phyloP scores from a whole-genome alignment of 2,113 vertebrate genomes.

The Blennius ocellaris region DNA sequence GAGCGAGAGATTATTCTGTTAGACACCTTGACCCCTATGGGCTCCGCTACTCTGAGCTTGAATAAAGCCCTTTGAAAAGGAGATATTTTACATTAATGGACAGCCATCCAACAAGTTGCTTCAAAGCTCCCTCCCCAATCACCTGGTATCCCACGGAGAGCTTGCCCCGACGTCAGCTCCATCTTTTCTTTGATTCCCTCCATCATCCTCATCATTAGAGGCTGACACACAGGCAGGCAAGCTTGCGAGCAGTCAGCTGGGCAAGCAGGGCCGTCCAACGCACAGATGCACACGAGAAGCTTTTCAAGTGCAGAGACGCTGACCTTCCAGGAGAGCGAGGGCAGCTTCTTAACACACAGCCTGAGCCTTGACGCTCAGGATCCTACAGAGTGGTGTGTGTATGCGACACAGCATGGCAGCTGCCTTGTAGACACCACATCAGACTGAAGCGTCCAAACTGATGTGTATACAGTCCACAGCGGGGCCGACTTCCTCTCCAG shows the following conservation, averaged over 20 bases:
- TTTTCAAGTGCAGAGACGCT: conserved; percentile 80
- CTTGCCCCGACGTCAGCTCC: conserved; percentile 71
- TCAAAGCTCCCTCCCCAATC: conserved; percentile 83
- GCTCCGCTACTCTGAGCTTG: conserved; percentile 69
- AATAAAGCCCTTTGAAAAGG: conserved; percentile 84
- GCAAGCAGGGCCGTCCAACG: conserved; percentile 66
- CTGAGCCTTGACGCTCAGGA: conserved; percentile 68
- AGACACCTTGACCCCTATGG: conserved; percentile 78
- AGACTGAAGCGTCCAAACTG: conserved; percentile 52
- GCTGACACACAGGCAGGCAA: conserved; percentile 69
- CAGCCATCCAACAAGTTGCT: conserved; percentile 83
- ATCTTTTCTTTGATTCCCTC: conserved; percentile 83
- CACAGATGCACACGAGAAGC: conserved; percentile 68
- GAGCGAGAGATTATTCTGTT: conserved; percentile 70
- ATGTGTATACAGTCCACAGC: conserved; percentile 64
- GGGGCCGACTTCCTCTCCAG: background rate
- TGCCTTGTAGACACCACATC: conserved; percentile 64
- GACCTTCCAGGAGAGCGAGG: conserved; percentile 76
- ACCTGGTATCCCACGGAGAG: conserved; percentile 81
- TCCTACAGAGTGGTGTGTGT: conserved; percentile 75
- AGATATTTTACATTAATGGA: conserved; percentile 87
- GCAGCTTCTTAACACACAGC: conserved; percentile 76
- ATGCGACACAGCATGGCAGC: conserved; percentile 68
- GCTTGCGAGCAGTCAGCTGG: conserved; percentile 61
- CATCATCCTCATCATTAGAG: conserved; percentile 85